Evolutionary conservation across 2,113 vertebrate species (phyloP), one percentile per base, ranked within the genome.

Genomic region (Ceratotherium simum): DNA sequence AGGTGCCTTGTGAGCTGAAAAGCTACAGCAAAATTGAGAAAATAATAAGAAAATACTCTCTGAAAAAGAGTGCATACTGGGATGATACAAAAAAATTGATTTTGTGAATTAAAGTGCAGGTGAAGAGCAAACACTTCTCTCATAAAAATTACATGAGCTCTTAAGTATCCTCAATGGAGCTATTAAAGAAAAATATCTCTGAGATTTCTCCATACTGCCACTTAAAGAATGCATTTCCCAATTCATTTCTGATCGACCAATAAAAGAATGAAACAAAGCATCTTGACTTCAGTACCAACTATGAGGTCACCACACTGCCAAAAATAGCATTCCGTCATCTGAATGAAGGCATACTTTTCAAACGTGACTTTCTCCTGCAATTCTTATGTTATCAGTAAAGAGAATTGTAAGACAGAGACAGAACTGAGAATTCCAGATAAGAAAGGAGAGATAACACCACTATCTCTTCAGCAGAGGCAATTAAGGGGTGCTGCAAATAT

Each of bases 281-380:
- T 39, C 31, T 16, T 83, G 39, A 39, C 42, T 82, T 85, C 48
- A 67, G 7, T 58, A 79, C 10, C 60, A 94, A n/a, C 17, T 48
- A 25, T 23, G 16, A 96, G 5, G 42, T n/a, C 42, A 39, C 36
- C 65, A 29, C 21, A 80, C 14, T 58, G 58, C 23, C 39, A n/a
- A 76, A 95, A 76, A 42, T 18, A 36, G n/a, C 33, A 62, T 33
- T 84, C 20, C 25, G 4, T 93, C 39, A 81, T 48, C 8, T 9
- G 33, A 76, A 88, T 46, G 21, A 90, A 97, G 42, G 27, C 14
- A 93, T 4, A 67, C 14, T 91, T 91, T 81, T 31, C 48, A 85
- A 69, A 95, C 12, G 69, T 17, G 27, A 64, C 70, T 79, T 92
- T 95, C 84, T 76, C 65, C 54, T 95, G 62, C 86, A 96, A 95